A percentile compares a stretch with the other conserved stretches of the same genome.
phyloP scores from a whole-genome alignment of 2,797 vertebrate species.

The Lagodon rhomboides region DNA sequence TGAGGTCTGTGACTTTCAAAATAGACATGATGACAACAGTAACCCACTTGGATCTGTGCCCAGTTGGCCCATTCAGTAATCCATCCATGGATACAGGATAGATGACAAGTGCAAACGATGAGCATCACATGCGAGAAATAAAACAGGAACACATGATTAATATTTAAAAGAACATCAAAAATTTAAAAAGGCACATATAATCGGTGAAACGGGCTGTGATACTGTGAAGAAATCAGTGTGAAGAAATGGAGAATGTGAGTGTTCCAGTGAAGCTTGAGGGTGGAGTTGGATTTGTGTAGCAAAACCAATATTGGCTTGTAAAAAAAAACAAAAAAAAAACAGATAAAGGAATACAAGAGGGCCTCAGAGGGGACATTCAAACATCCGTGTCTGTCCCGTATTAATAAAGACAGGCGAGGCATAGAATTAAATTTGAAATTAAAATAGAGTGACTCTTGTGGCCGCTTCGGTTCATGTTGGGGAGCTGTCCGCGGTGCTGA shows the following conservation, averaged over 20 bases:
- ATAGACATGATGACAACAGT: neutral
- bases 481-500: slow-evolving; percentile 78
- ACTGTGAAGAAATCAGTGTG: neutral
- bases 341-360: neutral
- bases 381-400: neutral
- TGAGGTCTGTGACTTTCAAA: neutral
- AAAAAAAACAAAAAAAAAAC: neutral
- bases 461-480: neutral
- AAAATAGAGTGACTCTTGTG: neutral
- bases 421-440: neutral
- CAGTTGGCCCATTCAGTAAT: neutral
- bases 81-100: slow-evolving; percentile 11
- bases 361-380: neutral
- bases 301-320: neutral
- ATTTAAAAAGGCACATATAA: neutral
- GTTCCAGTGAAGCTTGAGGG: neutral
- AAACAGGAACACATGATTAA: neutral
- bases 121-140: neutral
- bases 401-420: neutral
- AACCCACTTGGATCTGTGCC: neutral
- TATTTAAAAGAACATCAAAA: neutral
- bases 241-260: neutral
- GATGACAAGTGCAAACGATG: neutral
- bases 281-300: neutral
- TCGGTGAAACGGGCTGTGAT: neutral